Conservation (phyloP, 2,888 invertebrate genomes). For the Druceiella hillmani region DNA sequence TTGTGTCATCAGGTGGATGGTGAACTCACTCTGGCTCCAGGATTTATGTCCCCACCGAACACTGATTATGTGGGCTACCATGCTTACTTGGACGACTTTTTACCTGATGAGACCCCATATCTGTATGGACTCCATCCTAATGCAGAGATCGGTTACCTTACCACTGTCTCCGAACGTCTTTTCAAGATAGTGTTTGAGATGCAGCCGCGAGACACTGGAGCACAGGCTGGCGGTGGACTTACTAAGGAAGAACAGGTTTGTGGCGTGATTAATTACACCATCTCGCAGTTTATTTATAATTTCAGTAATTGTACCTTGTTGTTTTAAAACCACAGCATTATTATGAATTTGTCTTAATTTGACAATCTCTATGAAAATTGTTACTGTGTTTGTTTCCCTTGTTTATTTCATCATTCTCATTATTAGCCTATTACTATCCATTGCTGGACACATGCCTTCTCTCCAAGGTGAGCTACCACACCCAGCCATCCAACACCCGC, state of each 20-base stretch:
- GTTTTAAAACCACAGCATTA: too few relatives aligned
- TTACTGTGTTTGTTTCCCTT: too few relatives aligned
- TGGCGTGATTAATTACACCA: background rate
- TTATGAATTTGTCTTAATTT: too few relatives aligned
- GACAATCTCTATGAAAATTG: too few relatives aligned
- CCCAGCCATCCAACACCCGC: too few relatives aligned
- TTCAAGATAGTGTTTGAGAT: constrained; percentile 78
- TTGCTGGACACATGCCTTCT: too few relatives aligned
- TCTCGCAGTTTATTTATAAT: constrained; percentile 4
- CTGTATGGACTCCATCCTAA: constrained; percentile 92
- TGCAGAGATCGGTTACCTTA: constrained; percentile 91
- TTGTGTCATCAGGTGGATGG: constrained; percentile 70
- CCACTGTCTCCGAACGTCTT: constrained; percentile 77
- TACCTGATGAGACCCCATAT: constrained; percentile 85
- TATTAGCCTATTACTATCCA: too few relatives aligned
- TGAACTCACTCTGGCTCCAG: constrained; percentile 73
- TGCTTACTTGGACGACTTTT: constrained; percentile 75
- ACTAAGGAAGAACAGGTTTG: constrained; percentile 77
- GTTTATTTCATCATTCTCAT: too few relatives aligned
- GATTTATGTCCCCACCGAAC: constrained; percentile 84
- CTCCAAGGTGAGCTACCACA: too few relatives aligned
- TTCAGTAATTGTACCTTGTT: too few relatives aligned
- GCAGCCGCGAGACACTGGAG: constrained; percentile 79
- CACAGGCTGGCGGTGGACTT: constrained; percentile 61
- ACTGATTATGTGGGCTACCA: constrained; percentile 86